phyloP scores from a whole-genome alignment of 2,797 vertebrate species.

The Salarias fasciatus region DNA sequence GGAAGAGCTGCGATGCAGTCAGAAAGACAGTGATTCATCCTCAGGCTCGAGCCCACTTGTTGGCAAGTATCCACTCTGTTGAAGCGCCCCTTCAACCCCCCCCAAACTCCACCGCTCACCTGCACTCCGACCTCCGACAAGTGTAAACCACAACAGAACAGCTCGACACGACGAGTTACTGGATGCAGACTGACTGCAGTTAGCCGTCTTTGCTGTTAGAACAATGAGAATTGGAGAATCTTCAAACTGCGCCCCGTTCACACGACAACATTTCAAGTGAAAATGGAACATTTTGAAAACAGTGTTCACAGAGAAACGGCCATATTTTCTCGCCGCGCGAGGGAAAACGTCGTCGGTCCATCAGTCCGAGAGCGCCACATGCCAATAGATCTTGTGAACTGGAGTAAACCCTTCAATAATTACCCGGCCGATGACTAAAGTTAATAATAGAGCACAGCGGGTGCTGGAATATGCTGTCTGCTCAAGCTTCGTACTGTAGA shows the following conservation, averaged over 20 bases:
- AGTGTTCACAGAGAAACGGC: too few relatives aligned
- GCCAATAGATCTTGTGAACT: conserved; percentile 23
- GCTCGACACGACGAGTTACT: conserved; percentile 1
- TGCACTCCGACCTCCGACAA: background rate
- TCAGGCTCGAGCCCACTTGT: conserved; percentile 30
- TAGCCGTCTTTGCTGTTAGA: too few relatives aligned
- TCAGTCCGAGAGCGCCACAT: background rate
- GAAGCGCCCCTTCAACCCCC: conserved; percentile 12
- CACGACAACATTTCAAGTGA: too few relatives aligned
- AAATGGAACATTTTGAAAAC: too few relatives aligned
- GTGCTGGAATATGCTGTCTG: conserved; percentile 6
- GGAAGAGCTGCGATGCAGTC: conserved; percentile 16
- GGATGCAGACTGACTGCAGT: background rate
- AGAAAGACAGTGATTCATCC: conserved; percentile 33
- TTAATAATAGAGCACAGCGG: conserved; percentile 38
- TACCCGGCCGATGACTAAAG: conserved; percentile 21
- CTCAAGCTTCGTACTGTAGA: conserved; percentile 2
- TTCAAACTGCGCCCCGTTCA: too few relatives aligned
- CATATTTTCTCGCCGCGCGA: background rate
- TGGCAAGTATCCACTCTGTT: conserved; percentile 23
- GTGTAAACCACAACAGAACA: background rate
- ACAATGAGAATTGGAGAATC: too few relatives aligned
- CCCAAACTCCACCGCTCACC: background rate
- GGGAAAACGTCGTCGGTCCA: background rate
- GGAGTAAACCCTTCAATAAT: conserved; percentile 31